Evolutionary conservation across 2,113 vertebrate species (phyloP).

Genomic region (Falco punctatus): DNA sequence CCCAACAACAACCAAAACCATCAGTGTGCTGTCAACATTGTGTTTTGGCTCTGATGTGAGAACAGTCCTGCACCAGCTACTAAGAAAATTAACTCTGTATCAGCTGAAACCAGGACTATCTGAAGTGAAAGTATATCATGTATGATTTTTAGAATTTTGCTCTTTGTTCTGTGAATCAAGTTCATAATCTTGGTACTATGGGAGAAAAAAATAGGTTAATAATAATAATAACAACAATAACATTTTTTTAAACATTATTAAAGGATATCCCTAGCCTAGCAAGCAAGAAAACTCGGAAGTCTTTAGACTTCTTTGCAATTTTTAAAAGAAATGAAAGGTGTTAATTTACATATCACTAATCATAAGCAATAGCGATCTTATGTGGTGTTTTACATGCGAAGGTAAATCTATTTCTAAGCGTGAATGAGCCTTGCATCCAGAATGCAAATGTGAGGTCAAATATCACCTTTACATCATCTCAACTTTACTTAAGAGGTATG

Average conservation of each 20-base stretch:
- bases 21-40: too few species aligned
- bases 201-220: neutral
- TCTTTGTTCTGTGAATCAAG: neutral
- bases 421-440: neutral
- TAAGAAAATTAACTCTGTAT: too few species aligned
- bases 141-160: neutral
- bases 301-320: neutral
- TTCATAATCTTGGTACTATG: neutral
- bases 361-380: neutral
- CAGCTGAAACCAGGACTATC: neutral
- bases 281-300: neutral
- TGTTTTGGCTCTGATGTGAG: too few species aligned
- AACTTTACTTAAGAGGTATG: neutral
- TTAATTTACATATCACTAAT: neutral
- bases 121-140: neutral
- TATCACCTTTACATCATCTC: neutral
- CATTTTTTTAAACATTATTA: neutral
- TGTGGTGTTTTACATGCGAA: neutral
- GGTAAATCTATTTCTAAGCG: neutral
- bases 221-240: too few species aligned
- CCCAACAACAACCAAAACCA: too few species aligned
- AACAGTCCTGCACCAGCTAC: too few species aligned
- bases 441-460: neutral
- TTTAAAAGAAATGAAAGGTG: neutral
- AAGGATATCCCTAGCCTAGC: neutral